Conservation (phyloP, 1,140 invertebrate species). For the Liolophura sinensis region DNA sequence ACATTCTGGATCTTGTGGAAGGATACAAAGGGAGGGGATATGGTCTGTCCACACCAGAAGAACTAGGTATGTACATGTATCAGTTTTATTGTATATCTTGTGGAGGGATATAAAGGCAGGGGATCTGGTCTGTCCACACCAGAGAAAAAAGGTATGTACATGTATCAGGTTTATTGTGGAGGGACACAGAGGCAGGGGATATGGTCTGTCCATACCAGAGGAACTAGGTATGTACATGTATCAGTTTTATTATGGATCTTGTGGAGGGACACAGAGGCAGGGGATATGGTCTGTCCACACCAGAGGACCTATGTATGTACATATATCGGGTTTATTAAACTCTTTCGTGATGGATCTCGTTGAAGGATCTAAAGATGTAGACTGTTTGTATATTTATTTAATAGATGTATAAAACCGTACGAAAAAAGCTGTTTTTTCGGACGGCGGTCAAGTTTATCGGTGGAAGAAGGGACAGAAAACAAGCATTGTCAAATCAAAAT, state of each 20-base stretch:
- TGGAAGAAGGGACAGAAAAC: no score
- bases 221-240: slow-evolving; percentile 35
- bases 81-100: slow-evolving; percentile 23
- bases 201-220: slow-evolving; percentile 44
- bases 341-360: no score
- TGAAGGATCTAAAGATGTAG: no score
- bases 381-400: no score
- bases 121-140: slow-evolving; percentile 48
- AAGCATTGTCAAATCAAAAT: no score
- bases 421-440: no score
- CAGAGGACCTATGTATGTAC: slow-evolving; percentile 41
- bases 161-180: slow-evolving; percentile 22
- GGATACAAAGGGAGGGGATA: slow-evolving; percentile 49
- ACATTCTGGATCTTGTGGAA: slow-evolving; percentile 46
- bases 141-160: slow-evolving; percentile 40
- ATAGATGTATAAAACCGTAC: no score
- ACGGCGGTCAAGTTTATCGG: no score
- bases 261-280: slow-evolving; percentile 44
- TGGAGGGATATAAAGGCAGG: slow-evolving; percentile 45
- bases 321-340: no score
- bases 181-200: slow-evolving; percentile 46
- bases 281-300: slow-evolving; percentile 47
- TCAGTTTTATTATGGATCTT: slow-evolving; percentile 29
- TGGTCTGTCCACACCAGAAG: slow-evolving; percentile 44
- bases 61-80: slow-evolving; percentile 31